phyloP scores from a whole-genome alignment of 1,140 invertebrate species.

The Zophobas atratus region DNA sequence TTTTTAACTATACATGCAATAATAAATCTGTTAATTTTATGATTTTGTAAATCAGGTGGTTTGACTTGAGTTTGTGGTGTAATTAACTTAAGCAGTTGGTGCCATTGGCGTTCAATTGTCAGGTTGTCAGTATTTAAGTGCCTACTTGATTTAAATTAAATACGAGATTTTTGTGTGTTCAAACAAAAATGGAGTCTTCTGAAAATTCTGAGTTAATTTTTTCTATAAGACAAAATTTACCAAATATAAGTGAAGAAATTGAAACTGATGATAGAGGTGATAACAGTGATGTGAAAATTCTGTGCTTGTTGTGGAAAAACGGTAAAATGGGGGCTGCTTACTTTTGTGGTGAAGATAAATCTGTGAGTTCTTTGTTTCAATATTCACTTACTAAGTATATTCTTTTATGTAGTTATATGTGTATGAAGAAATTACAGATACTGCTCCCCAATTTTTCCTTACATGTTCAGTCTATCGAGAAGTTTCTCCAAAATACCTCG shows the following conservation, averaged over 20 bases:
- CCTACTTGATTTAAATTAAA: neutral
- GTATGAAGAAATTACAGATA: constrained; percentile 76
- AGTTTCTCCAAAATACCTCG: constrained; percentile 74
- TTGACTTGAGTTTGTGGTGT: too few species aligned
- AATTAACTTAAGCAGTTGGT: too few species aligned
- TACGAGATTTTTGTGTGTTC: neutral
- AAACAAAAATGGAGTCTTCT: neutral
- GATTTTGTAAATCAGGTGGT: neutral
- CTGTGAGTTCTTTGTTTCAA: constrained; percentile 62
- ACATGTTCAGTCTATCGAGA: constrained; percentile 75
- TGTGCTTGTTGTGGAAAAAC: constrained; percentile 69
- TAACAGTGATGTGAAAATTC: constrained; percentile 58
- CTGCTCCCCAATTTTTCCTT: constrained; percentile 73
- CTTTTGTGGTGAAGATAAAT: constrained; percentile 76
- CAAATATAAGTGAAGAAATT: neutral
- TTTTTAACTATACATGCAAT: too few species aligned
- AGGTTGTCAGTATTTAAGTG: neutral
- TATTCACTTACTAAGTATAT: constrained; percentile 37
- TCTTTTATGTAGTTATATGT: constrained; percentile 70
- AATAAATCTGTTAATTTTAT: neutral
- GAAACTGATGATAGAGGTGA: neutral
- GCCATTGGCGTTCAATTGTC: too few species aligned
- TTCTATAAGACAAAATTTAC: neutral
- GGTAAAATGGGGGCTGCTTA: constrained; percentile 78
- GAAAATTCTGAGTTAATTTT: constrained; percentile 13